Percentiles rank a stretch among this genome's conserved stretches.
Conservation (phyloP, 1,140 invertebrate species). For the Augochlora pura region DNA sequence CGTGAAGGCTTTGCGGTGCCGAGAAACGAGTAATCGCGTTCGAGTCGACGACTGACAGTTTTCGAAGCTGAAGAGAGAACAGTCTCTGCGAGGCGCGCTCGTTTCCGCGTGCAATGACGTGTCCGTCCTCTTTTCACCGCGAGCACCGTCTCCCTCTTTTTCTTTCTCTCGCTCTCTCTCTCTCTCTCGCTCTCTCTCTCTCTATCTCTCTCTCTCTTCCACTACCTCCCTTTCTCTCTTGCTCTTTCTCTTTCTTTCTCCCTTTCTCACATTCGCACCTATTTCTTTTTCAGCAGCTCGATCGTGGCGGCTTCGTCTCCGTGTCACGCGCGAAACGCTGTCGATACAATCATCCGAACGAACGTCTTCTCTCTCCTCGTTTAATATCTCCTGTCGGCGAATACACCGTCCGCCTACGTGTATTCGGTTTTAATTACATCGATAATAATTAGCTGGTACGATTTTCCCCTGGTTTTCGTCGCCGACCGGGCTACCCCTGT, state of each 20-base stretch:
- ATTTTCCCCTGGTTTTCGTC: slow-evolving; percentile 67
- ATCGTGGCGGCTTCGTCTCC: slow-evolving; percentile 22
- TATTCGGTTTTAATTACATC: slow-evolving; percentile 72
- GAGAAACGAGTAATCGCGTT: too few species aligned
- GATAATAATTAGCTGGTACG: slow-evolving; percentile 74
- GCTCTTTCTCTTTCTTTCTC: neutral
- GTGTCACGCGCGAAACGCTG: slow-evolving; percentile 22
- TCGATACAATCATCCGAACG: slow-evolving; percentile 19
- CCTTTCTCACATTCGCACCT: too few species aligned
- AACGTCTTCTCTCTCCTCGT: slow-evolving; percentile 37
- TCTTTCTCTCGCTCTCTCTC: too few species aligned
- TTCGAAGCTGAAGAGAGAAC: neutral
- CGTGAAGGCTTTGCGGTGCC: neutral
- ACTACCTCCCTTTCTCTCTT: neutral
- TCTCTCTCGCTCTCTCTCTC: too few species aligned
- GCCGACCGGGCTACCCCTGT: slow-evolving; percentile 63
- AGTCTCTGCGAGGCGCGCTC: slow-evolving; percentile 37
- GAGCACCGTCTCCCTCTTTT: slow-evolving; percentile 2
- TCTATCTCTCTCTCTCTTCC: neutral
- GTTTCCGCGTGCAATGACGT: neutral
- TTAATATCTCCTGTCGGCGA: slow-evolving; percentile 40
- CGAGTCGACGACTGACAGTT: too few species aligned
- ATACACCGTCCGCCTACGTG: slow-evolving; percentile 28
- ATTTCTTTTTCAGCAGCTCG: slow-evolving; percentile 27
- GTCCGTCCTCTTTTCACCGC: slow-evolving; percentile 1